These are phyloP conservation scores for Ptycholaimellus sp. DNA, from an alignment of 2,888 invertebrate species.

Conservation along the genomic window DNA sequence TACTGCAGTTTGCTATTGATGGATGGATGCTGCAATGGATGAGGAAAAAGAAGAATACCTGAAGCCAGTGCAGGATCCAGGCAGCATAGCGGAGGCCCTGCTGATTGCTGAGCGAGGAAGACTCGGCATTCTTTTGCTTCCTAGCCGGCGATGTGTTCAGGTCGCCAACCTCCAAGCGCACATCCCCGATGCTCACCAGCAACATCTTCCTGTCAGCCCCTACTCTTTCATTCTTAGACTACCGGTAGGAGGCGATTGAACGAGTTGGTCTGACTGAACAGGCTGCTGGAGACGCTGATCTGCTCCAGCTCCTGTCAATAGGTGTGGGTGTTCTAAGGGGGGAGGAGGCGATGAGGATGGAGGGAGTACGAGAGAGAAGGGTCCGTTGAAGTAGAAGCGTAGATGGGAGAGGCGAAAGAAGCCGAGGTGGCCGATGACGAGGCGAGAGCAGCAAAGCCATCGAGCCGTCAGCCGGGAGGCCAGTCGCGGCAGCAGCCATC, in stretches of 20 bases:
- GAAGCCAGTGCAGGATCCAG: background rate
- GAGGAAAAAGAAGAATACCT: too few relatives aligned
- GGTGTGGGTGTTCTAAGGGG: too few relatives aligned
- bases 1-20: too few relatives aligned
- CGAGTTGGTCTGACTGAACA: conserved; percentile 25
- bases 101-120: too few relatives aligned
- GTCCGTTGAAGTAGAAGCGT: conserved; percentile 8
- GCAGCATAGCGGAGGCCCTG: too few relatives aligned
- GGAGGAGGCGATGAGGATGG: too few relatives aligned
- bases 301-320: conserved; percentile 25
- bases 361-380: conserved; percentile 6
- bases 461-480: conserved; percentile 19
- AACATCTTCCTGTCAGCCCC: conserved; percentile 25
- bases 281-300: conserved; percentile 25
- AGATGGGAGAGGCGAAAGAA: conserved; percentile 11
- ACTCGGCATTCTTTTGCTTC: too few relatives aligned
- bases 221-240: too few relatives aligned
- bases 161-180: conserved; percentile 18
- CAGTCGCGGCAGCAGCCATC: too few relatives aligned
- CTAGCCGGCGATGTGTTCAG: too few relatives aligned
- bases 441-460: conserved; percentile 8
- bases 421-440: conserved; percentile 8
- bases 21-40: too few relatives aligned
- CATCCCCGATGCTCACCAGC: conserved; percentile 22
- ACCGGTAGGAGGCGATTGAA: conserved; percentile 5